phyloP scores from a whole-genome alignment of 2,113 vertebrate genomes.

The Camelus dromedarius region DNA sequence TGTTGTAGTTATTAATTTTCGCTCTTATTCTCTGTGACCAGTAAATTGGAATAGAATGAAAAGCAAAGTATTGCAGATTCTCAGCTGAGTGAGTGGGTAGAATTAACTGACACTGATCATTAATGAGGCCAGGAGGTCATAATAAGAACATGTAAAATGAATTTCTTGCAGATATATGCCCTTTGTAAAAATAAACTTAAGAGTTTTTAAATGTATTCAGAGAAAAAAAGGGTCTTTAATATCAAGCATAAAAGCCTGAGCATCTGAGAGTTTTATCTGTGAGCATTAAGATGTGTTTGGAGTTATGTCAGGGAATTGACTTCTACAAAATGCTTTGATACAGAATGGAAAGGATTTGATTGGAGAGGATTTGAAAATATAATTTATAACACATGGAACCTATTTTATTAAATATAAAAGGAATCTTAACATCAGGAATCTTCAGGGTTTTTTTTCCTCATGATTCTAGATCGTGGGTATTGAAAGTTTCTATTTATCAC shows the following conservation, averaged over 20 bases:
- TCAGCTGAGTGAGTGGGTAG: background rate
- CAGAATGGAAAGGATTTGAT: background rate
- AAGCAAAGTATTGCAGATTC: background rate
- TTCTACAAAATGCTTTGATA: slow-evolving; percentile 17
- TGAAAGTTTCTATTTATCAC: background rate
- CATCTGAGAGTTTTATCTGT: background rate
- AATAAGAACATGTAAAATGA: background rate
- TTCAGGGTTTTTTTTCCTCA: background rate
- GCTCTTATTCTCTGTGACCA: background rate
- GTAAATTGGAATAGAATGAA: background rate
- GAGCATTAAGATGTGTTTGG: background rate
- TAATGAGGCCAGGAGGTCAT: background rate
- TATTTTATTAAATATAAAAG: slow-evolving; percentile 32
- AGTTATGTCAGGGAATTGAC: slow-evolving; percentile 9
- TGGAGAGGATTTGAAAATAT: slow-evolving; percentile 28
- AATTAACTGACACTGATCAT: background rate
- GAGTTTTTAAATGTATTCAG: slow-evolving; percentile 16
- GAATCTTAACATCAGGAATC: background rate
- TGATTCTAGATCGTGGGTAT: background rate
- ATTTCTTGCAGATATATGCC: background rate
- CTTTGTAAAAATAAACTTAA: slow-evolving; percentile 19
- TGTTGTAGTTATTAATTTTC: background rate
- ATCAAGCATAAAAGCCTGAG: background rate
- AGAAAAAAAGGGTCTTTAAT: background rate
- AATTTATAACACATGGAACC: background rate